Evolutionary conservation across 2,797 vertebrate species (phyloP).

Genomic region (Spizella passerina): DNA sequence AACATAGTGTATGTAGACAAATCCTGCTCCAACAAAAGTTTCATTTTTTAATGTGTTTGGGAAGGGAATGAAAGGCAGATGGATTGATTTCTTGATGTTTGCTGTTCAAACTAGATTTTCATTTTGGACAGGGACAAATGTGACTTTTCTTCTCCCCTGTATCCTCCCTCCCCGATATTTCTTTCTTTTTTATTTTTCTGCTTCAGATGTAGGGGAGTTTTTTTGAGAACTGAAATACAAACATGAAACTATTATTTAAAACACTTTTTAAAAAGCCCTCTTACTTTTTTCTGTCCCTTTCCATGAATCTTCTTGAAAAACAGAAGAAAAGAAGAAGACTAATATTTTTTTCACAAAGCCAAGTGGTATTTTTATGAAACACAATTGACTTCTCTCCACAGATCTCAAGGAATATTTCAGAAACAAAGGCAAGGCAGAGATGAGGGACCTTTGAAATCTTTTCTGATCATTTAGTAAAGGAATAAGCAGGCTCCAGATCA

Average conservation of each 20-base stretch:
- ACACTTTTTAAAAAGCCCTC: accelerated
- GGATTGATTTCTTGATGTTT: background rate
- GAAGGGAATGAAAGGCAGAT: background rate
- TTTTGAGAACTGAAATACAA: background rate
- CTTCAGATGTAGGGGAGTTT: accelerated
- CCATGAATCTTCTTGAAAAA: background rate
- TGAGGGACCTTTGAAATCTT: background rate
- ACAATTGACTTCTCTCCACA: background rate
- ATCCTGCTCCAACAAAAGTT: background rate
- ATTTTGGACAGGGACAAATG: background rate
- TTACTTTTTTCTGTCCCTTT: background rate
- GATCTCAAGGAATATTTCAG: background rate
- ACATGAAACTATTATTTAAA: background rate
- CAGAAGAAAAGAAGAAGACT: background rate
- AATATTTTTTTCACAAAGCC: background rate
- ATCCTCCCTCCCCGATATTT: background rate
- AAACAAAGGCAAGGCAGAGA: background rate
- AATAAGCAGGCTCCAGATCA: background rate
- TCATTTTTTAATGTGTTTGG: background rate
- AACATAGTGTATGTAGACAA: background rate
- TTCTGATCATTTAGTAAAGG: background rate
- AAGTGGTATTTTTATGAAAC: background rate
- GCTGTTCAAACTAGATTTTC: background rate
- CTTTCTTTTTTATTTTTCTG: background rate
- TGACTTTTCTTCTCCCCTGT: background rate